Conservation (phyloP, 2,113 vertebrate species). For the Ariopsis seemanni region DNA sequence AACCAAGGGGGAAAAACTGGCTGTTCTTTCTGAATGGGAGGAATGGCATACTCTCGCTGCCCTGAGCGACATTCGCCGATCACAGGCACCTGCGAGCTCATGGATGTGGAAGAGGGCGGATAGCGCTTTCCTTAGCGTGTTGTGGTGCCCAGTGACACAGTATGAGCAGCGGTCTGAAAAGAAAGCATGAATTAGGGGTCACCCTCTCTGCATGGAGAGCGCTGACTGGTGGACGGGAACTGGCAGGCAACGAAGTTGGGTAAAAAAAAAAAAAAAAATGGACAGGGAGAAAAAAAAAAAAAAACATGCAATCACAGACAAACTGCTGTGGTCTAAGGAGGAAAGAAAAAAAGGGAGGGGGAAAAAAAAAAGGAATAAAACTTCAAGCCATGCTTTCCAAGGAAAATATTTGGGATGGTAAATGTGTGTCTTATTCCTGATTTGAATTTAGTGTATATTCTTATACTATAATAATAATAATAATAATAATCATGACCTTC, state of each 20-base stretch:
- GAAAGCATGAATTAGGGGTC: no score
- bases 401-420: background rate
- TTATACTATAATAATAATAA: no score
- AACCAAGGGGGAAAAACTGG: background rate
- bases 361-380: background rate
- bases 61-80: background rate
- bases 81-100: background rate
- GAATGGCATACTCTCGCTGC: background rate
- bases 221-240: background rate
- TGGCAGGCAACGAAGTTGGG: background rate
- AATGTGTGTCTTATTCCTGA: background rate
- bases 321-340: background rate
- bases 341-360: no score
- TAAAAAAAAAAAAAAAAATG: no score
- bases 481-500: no score
- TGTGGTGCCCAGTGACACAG: no score
- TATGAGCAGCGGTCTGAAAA: no score
- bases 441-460: background rate
- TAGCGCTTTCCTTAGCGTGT: background rate
- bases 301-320: background rate
- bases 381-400: background rate
- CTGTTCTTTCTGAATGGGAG: background rate
- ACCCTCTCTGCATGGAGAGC: background rate
- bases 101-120: background rate
- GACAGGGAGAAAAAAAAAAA: no score